These are phyloP conservation scores for Tetrapedia diversipes DNA, from an alignment of 2,888 invertebrate species.

Conservation along the genomic window DNA sequence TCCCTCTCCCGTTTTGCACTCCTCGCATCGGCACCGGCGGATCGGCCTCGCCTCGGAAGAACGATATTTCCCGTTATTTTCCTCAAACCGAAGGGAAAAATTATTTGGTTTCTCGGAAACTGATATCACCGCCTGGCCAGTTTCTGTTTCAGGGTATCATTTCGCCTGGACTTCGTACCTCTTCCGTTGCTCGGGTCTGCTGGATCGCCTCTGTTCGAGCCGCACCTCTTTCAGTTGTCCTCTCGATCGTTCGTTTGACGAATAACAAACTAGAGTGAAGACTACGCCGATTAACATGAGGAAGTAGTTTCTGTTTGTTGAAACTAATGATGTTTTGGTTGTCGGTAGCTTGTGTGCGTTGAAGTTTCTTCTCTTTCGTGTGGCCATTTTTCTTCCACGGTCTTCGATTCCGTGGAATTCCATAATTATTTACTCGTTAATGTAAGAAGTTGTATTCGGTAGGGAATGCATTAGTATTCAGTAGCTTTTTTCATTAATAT, in stretches of 20 bases:
- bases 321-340: too few species aligned
- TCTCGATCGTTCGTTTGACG: neutral
- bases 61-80: slow-evolving; percentile 49
- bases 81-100: slow-evolving; percentile 48
- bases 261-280: too few species aligned
- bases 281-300: too few species aligned
- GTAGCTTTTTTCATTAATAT: too few species aligned
- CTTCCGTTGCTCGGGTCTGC: neutral
- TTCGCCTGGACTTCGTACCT: slow-evolving; percentile 15
- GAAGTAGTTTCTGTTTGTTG: too few species aligned
- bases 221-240: neutral
- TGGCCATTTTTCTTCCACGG: too few species aligned
- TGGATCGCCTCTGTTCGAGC: neutral
- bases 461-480: too few species aligned
- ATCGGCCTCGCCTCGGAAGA: slow-evolving; percentile 42
- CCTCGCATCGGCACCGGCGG: slow-evolving; percentile 36
- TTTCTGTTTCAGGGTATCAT: slow-evolving; percentile 37
- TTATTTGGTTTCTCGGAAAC: slow-evolving; percentile 51
- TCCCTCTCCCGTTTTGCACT: slow-evolving; percentile 46
- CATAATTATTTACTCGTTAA: too few species aligned
- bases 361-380: too few species aligned
- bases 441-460: too few species aligned
- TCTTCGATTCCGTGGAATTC: too few species aligned
- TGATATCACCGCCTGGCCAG: slow-evolving; percentile 37
- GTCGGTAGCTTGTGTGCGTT: too few species aligned